phyloP scores from a whole-genome alignment of 2,113 vertebrate genomes.

The Tapirus terrestris region DNA sequence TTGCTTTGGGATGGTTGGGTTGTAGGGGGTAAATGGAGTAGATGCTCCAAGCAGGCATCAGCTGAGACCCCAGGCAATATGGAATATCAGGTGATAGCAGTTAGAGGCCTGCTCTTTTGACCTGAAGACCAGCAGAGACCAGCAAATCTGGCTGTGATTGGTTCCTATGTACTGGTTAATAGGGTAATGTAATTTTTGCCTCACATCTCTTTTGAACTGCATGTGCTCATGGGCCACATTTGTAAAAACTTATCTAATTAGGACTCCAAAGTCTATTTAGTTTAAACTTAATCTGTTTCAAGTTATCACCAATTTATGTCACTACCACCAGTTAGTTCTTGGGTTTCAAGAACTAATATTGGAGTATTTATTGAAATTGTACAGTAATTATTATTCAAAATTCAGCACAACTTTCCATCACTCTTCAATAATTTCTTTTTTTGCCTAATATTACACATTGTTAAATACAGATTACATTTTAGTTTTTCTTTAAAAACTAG shows the following conservation, averaged over 20 bases:
- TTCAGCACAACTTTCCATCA: not conserved
- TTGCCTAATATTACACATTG: not conserved
- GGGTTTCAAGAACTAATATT: slow-evolving; percentile 25
- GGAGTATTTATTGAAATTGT: not conserved
- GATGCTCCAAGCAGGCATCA: not conserved
- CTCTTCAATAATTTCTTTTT: not conserved
- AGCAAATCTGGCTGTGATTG: not conserved
- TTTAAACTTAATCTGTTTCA: not conserved
- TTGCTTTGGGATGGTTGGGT: not conserved
- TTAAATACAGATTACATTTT: not conserved
- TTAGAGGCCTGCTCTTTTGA: not conserved
- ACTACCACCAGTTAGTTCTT: not conserved
- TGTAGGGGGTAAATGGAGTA: not conserved
- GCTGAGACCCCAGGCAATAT: not conserved
- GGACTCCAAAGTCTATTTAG: not conserved
- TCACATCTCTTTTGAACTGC: not conserved
- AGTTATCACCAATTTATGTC: not conserved
- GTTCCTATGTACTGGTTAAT: not conserved
- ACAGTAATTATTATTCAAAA: slow-evolving; percentile 29
- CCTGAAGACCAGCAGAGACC: not conserved
- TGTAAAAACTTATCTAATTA: not conserved
- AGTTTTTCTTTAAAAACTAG: not conserved
- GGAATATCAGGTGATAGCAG: not conserved
- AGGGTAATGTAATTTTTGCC: not conserved
- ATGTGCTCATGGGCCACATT: not conserved